Base-by-base conservation (phyloP, 1,140 invertebrate species). In the Drosophila lacertosa region DNA sequence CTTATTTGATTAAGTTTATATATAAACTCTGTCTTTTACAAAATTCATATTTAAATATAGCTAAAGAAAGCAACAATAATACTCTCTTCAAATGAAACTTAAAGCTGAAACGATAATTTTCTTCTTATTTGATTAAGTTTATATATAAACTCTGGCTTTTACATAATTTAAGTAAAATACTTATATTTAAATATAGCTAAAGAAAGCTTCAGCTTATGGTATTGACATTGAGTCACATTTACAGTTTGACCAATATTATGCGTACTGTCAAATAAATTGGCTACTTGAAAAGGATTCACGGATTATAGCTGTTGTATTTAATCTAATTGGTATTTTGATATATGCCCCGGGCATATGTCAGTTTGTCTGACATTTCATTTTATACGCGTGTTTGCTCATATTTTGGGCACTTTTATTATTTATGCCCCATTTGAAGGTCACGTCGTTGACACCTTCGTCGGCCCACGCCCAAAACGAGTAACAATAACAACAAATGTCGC, bases 381-480 rank as follows among this genome's bases (percentile, higher is more conserved):
- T 32, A 67, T 51, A 62, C 67, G 57, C 51, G 65, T 51, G 45
- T 32, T 50, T 26, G 45, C 44, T 70, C 42, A 64, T 64, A 65
- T 50, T 63, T 76, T 40, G 55, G 65, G 51, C 57, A 51, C 47
- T 57, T 64, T 58, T 74, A 80, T 80, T 81, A 73, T 82, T 73
- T 70, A 69, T 60, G 70, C 44, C 53, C 40, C 59, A 74, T 47
- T 74, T 69, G 45, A 74, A 77, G 78, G 78, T 69, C 78, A 42
- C 50, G 59, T 58, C 37, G 22, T 45, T 22, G 71, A 57, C 40
- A 62, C 76, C 70, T 48, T 50, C 16, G 51, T 24, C 15, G 9
- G 13, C 26, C 40, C 47, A 55, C 15, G 59, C 58, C 60, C 53
- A 70, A 65, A 62, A 33, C 54, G 65, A 63, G 62, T 62, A 67